Base-by-base conservation (phyloP, 2,797 vertebrate species). In the Pipistrellus pipistrellus region DNA sequence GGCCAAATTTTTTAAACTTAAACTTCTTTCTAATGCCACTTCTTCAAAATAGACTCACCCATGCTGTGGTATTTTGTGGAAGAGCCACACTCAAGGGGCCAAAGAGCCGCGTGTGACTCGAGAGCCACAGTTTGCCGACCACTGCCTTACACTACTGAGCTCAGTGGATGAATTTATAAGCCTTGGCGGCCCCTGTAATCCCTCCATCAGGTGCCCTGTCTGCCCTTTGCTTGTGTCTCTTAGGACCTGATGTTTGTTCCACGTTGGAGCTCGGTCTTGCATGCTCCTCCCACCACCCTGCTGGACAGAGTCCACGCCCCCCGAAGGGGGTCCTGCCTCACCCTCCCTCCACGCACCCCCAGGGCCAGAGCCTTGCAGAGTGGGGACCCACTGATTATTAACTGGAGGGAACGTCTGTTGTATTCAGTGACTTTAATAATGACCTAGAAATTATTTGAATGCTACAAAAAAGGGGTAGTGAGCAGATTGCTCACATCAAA, bases 391-490 rank as follows among this genome's bases (percentile, higher is more conserved):
- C 15, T 6, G 2, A 27, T 30, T 11, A 48, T 25, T 12, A 10
- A 7, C 1, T 0, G 4, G 46, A 72, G 41, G 21, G 53, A 72
- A 84, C 21, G 12, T 3, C 27, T 66, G 38, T 21, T 14, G 1
- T 18, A n/a, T 14, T n/a, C 59, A 27, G 8, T 10, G 23, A 82
- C 57, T 64, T 88, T 38, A 73, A 25, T 15, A 30, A 68, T 27
- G 82, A 83, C 73, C 68, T 53, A 55, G 64, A 93, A 62, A 73
- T 32, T 30, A 71, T 62, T 9, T 21, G 71, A 88, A n/a, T n/a
- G 46, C 27, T 11, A 53, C 2, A 62, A 91, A 83, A 30, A 46
- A 10, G 6, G 18, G 18, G 32, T 27, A 35, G 6, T 25, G 51
- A 53, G 13, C 30, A 41, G 44, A 13, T 51, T 75, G 41, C 75